Percentiles rank a stretch among this genome's conserved stretches.
Conservation (phyloP, 1,140 invertebrate species). For the Cydia strobilella region DNA sequence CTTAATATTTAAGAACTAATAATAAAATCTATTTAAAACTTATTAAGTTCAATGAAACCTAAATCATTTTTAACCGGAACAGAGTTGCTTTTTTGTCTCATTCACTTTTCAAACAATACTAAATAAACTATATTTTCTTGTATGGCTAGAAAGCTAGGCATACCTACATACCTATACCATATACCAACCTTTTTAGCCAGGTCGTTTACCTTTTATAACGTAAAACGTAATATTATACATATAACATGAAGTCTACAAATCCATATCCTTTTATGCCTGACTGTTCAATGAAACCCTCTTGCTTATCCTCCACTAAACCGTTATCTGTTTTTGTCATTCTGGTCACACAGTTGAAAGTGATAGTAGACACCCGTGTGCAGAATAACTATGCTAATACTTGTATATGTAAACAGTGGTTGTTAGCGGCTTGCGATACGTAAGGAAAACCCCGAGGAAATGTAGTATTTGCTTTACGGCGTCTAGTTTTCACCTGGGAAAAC, state of each 20-base stretch:
- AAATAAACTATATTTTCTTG: too few relatives aligned
- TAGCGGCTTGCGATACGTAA: background rate
- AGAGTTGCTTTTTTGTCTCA: too few relatives aligned
- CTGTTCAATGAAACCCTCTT: background rate
- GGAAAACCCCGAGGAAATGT: conserved; percentile 19
- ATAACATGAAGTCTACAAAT: background rate
- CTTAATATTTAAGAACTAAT: too few relatives aligned
- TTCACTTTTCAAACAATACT: too few relatives aligned
- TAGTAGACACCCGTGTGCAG: background rate
- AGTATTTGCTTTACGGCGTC: background rate
- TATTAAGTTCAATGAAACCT: too few relatives aligned
- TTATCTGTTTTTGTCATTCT: background rate
- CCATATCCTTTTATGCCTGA: background rate
- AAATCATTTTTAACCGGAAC: too few relatives aligned
- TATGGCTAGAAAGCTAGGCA: background rate
- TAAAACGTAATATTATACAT: background rate
- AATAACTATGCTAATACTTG: conserved; percentile 19
- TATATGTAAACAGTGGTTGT: conserved; percentile 10
- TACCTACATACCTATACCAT: too few relatives aligned
- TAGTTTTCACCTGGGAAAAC: conserved; percentile 20
- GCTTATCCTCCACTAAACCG: background rate
- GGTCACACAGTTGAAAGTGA: conserved; percentile 11
- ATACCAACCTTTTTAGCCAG: background rate
- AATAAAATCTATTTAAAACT: too few relatives aligned
- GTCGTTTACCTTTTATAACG: background rate